Base-by-base conservation (phyloP, 2,888 invertebrate species). In the Alentia gelatinosa region DNA sequence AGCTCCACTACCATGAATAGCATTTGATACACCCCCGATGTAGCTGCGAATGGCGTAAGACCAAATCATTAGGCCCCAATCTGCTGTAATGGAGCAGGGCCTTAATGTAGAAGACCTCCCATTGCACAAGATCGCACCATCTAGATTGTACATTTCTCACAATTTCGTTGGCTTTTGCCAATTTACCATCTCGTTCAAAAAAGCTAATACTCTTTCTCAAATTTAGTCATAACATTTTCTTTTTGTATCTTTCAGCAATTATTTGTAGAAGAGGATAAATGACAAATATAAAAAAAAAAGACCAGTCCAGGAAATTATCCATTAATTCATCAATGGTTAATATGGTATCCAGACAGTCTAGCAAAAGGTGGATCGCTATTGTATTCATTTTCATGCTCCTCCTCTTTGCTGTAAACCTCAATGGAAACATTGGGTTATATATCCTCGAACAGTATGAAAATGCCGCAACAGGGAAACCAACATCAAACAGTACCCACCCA, bases 401-500 rank as follows among this genome's bases (percentile, higher is more conserved):
- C 9, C 4, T 86, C 35, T 86, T 86, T 30, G 19, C n/a, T 12
- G 42, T 35, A 7, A 86, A 86, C 47, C 86, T 86, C 26, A 86
- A 86, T 30, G 86, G 86, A 4, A 86, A 86, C 30, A 47, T 86
- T 42, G 86, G 86, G 1, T 1, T 50, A 23, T 86, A 47, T 30
- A 30, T 86, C 86, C n/a, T 86, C 33, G 86, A 86, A 26, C 42
- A 86, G 50, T 86, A 86, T 30, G 86, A 86, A 33, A 86, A 86
- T 47, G 86, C 79, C 5, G 79, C 47, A 9, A 50, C 47, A 1
- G 86, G 42, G 26, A 19, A 5, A 26, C 12, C 47, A 1, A 86
- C 47, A 3, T 9, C 30, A 5, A 86, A 86, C 47, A 42, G 47
- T 30, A 86, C 86, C n/a, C 86, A 86, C n/a, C 94, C 94, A 7